Conservation (phyloP, 2,888 invertebrate genomes). For the Alentia gelatinosa region DNA sequence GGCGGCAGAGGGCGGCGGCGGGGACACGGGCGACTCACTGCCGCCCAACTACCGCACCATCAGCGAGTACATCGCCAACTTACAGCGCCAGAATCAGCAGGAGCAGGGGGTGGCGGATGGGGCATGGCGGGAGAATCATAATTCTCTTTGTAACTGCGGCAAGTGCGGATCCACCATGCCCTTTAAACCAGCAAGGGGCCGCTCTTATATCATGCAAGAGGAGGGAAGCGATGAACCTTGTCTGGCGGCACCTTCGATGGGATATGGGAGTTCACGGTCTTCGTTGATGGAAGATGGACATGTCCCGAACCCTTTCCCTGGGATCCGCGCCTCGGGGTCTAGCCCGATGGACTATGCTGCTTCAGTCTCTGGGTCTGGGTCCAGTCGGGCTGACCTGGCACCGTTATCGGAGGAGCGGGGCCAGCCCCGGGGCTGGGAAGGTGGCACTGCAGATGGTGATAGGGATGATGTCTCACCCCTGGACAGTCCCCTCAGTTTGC, state of each 20-base stretch:
- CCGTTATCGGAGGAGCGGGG: neutral
- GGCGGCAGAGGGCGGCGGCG: neutral
- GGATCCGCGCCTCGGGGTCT: neutral
- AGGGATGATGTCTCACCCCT: neutral
- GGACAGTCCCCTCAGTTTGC: neutral
- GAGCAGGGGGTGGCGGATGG: neutral
- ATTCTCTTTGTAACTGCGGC: neutral
- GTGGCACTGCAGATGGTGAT: too few relatives aligned
- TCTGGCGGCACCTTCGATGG: neutral
- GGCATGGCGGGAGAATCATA: neutral
- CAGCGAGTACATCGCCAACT: neutral
- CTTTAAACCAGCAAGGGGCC: slow-evolving; percentile 20
- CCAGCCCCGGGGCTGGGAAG: neutral
- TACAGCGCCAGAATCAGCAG: neutral
- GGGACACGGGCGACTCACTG: neutral
- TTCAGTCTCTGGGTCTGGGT: neutral
- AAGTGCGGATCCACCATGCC: neutral
- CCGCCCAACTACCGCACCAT: slow-evolving; percentile 8
- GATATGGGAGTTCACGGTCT: neutral
- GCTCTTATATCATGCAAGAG: neutral
- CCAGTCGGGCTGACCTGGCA: neutral
- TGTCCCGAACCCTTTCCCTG: slow-evolving; percentile 6
- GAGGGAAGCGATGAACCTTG: neutral
- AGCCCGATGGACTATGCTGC: neutral
- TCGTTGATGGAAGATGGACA: neutral